Conservation (phyloP, 2,113 vertebrate species). For the Poeciliopsis retropinna region DNA sequence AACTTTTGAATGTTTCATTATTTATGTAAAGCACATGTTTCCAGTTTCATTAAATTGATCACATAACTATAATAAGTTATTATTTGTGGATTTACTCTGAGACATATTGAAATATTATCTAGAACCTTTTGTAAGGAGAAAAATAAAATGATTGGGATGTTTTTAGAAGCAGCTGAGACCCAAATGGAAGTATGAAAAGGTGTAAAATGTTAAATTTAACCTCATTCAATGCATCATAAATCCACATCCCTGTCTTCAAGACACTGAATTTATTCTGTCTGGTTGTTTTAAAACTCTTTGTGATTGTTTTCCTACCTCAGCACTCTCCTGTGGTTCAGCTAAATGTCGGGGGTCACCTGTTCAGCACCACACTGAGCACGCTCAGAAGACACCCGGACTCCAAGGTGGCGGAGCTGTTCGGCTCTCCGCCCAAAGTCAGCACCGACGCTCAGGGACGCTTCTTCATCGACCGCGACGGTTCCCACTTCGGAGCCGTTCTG, state of each 20-base stretch:
- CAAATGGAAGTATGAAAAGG: too few species aligned
- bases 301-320: constrained; percentile 52
- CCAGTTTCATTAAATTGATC: too few species aligned
- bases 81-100: too few species aligned
- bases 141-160: too few species aligned
- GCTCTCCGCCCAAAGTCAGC: constrained; percentile 57
- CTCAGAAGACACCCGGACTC: constrained; percentile 86
- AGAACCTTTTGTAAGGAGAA: too few species aligned
- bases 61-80: too few species aligned
- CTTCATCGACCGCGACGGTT: constrained; percentile 90
- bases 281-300: background rate
- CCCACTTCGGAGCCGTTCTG: constrained; percentile 85
- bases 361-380: constrained; percentile 83
- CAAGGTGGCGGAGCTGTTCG: constrained; percentile 86
- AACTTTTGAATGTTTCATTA: too few species aligned
- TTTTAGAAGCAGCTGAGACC: too few species aligned
- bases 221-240: too few species aligned
- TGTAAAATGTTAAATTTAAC: too few species aligned
- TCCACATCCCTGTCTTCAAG: background rate
- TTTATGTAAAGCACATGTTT: too few species aligned
- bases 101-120: too few species aligned
- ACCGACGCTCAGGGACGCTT: constrained; percentile 81
- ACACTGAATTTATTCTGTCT: background rate
- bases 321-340: constrained; percentile 81
- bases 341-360: constrained; percentile 88